Base-by-base conservation (phyloP, 1,140 invertebrate species). In the Pachypeltis micranthus region DNA sequence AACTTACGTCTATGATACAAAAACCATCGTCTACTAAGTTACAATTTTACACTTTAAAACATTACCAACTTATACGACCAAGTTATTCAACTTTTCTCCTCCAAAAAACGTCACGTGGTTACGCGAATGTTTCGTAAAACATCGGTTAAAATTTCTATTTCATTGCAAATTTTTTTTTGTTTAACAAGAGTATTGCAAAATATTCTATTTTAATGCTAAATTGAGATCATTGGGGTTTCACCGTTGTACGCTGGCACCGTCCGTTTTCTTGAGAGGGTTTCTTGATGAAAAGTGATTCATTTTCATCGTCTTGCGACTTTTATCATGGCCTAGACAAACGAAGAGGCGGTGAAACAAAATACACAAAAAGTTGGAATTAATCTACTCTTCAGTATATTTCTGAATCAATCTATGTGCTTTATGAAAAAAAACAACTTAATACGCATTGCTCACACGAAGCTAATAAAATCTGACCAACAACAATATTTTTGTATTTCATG, bases 221-320 rank as follows among this genome's bases (percentile, higher is more conserved):
- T 16, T 51, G 47, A 51, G 47, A 51, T 51, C 47, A 51, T 51
- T 51, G 47, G 47, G 47, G 47, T 51, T 51, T 51, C 47, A 14
- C 47, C 47, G 47, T 51, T 51, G 47, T 51, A 51, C 47, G 47
- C 47, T 51, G 47, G 47, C 47, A 51, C 47, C 47, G 47, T 51
- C 47, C 47, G 47, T 51, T 51, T 51, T 51, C 19, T 21, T 51
- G 7, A 21, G 19, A 21, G 19, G 4, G 7, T 51, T 51, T n/a
- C n/a, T n/a, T 4, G 47, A 51, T 51, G 47, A 51, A 51, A 51
- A 14, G 19, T 10, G 4, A 16, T 10, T 16, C 31, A 39, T 39
- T 39, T 39, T 39, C 31, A 14, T 51, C 47, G 23, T 10, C 19
- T 21, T 51, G n/a, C 19, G 23, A 21, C 3, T 10, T 21, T 51